Evolutionary conservation across 2,113 vertebrate species (phyloP).

Genomic region (Platysteira castanea): DNA sequence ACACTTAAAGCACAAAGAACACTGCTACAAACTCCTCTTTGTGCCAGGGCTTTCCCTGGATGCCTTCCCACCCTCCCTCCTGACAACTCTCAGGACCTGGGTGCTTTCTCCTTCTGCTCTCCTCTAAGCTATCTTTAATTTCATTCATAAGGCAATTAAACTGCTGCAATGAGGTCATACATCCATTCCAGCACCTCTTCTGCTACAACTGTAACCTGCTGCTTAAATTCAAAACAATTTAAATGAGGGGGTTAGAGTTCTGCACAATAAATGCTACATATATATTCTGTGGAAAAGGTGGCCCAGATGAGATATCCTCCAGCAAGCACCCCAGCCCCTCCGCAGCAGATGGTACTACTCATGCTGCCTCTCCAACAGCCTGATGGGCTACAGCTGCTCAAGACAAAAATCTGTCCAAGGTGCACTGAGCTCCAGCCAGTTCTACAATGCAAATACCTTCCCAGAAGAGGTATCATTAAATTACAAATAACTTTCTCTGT

Average conservation of each 20-base stretch:
- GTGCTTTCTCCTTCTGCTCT: background rate
- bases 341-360: background rate
- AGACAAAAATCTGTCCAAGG: background rate
- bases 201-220: background rate
- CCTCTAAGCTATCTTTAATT: background rate
- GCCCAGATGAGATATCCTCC: background rate
- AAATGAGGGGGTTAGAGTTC: background rate
- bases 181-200: background rate
- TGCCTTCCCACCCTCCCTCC: background rate
- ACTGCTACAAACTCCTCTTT: background rate
- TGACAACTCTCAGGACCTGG: background rate
- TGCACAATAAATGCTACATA: background rate
- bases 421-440: background rate
- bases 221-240: background rate
- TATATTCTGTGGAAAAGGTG: background rate
- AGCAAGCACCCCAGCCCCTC: background rate
- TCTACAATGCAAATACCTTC: background rate
- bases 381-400: background rate
- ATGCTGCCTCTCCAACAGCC: background rate
- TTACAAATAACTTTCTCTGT: background rate
- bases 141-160: background rate
- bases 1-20: background rate
- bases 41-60: background rate
- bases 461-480: background rate
- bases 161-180: background rate